Conservation (phyloP, 2,888 invertebrate species). For the Oxycera nigricornis region DNA sequence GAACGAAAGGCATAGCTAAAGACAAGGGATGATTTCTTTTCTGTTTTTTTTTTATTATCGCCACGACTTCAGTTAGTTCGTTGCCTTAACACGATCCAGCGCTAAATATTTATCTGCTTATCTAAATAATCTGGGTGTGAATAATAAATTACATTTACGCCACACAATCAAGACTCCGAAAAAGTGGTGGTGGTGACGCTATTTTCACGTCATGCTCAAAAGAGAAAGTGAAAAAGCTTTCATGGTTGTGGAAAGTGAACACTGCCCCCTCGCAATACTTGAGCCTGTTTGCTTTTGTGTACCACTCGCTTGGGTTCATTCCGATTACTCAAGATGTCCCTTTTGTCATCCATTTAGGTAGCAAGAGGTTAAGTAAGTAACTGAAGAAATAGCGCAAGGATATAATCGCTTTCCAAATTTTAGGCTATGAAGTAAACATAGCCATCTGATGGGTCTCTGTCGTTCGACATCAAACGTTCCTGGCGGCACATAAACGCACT, state of each 20-base stretch:
- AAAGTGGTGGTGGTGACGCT: constrained; percentile 2
- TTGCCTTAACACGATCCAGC: constrained; percentile 1
- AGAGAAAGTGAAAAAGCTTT: background rate
- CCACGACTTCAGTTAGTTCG: background rate
- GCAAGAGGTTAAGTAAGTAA: too few species aligned
- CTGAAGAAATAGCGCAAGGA: too few species aligned
- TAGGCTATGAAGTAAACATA: too few species aligned
- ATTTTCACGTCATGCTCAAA: background rate
- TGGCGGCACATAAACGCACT: too few species aligned
- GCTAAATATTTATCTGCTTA: constrained; percentile 33
- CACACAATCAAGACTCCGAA: background rate
- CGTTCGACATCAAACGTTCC: too few species aligned
- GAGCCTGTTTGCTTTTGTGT: background rate
- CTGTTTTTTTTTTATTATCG: background rate
- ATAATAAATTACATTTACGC: constrained; percentile 33
- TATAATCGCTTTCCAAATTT: too few species aligned
- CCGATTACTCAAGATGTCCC: background rate
- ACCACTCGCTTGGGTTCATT: background rate
- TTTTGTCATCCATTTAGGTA: background rate
- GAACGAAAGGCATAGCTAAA: background rate
- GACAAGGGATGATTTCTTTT: background rate
- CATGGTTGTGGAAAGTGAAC: background rate
- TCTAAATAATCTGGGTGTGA: constrained; percentile 38
- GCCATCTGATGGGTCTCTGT: too few species aligned
- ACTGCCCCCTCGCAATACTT: background rate